phyloP scores from a whole-genome alignment of 2,888 invertebrate species.

The Bimastos eiseni region DNA sequence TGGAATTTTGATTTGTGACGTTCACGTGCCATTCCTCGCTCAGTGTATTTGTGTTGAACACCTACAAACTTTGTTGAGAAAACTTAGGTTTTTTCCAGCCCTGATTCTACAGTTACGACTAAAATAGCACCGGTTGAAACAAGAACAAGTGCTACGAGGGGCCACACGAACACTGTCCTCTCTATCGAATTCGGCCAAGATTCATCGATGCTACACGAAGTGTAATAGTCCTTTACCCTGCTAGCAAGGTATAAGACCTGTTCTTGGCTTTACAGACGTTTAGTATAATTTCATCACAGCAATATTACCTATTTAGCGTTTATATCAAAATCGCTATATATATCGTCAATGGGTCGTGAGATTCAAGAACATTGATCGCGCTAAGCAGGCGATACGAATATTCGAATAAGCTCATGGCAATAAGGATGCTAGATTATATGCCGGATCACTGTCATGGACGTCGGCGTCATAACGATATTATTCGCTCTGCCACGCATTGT shows the following conservation, averaged over 20 bases:
- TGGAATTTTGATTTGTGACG: too few species aligned
- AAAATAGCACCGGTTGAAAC: slow-evolving; percentile 3
- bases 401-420: background rate
- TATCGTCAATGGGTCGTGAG: background rate
- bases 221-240: background rate
- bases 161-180: background rate
- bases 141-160: background rate
- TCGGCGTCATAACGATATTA: background rate
- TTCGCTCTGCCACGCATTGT: background rate
- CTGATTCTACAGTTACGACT: background rate
- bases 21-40: too few species aligned
- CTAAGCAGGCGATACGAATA: background rate
- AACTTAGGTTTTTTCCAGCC: too few species aligned
- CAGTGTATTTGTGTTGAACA: too few species aligned
- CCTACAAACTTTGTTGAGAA: too few species aligned
- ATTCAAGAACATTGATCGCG: background rate
- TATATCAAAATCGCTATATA: background rate
- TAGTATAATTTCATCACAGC: background rate
- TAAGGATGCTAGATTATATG: background rate
- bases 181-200: background rate
- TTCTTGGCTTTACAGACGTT: background rate
- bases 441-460: background rate
- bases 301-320: background rate
- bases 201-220: background rate
- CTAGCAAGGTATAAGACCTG: background rate